phyloP scores from a whole-genome alignment of 1,140 invertebrate species.

The Bradynema listronoti region DNA sequence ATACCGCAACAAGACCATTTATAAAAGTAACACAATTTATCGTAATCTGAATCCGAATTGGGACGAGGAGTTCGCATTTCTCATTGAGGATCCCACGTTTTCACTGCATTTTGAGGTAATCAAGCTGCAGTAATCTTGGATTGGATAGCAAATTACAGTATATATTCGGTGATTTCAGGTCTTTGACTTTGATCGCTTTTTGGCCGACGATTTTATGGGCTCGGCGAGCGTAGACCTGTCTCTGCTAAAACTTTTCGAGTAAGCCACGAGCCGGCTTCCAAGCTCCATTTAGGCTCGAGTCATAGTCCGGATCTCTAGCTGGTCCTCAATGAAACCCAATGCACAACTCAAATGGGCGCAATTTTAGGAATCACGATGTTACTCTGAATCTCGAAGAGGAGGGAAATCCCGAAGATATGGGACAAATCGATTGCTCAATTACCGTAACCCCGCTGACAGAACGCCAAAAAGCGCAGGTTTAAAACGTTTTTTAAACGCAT shows the following conservation, averaged over 20 bases:
- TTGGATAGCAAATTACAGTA: neutral
- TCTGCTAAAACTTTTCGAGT: constrained; percentile 73
- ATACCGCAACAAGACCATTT: constrained; percentile 57
- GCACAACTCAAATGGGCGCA: neutral
- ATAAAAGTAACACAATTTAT: constrained; percentile 60
- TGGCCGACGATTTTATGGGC: constrained; percentile 95
- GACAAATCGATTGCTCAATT: constrained; percentile 7
- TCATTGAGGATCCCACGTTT: constrained; percentile 48
- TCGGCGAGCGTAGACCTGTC: constrained; percentile 76
- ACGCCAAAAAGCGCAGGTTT: constrained; percentile 83
- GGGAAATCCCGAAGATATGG: constrained; percentile 9
- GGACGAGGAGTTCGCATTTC: constrained; percentile 61
- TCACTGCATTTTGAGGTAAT: constrained; percentile 29
- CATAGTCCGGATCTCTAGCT: neutral
- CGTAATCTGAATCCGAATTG: constrained; percentile 63
- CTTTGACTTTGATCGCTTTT: constrained; percentile 94
- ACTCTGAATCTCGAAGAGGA: constrained; percentile 9
- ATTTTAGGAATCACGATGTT: constrained; percentile 6
- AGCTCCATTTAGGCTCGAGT: neutral
- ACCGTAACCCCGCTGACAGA: constrained; percentile 15
- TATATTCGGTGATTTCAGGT: constrained; percentile 64
- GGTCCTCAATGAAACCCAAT: neutral
- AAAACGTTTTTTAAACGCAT: neutral
- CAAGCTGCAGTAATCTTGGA: too few species aligned
- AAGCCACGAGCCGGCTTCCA: constrained; percentile 42